These are phyloP conservation scores for Chrysolina oricalcia DNA, from an alignment of 2,888 invertebrate genomes.

Conservation along the genomic window DNA sequence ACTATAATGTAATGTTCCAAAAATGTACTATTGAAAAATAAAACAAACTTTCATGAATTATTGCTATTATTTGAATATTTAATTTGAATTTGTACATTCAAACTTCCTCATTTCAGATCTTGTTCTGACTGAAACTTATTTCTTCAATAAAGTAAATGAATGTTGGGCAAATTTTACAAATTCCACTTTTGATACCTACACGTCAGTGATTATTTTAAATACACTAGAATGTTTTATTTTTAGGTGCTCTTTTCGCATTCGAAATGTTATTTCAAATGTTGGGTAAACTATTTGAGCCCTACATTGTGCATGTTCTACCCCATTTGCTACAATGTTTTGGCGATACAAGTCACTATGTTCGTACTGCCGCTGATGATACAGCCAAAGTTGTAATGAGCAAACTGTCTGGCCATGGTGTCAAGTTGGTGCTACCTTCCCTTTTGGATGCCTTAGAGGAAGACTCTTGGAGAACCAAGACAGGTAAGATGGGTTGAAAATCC, in stretches of 20 bases:
- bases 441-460: conserved; percentile 96
- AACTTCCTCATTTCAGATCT: no score
- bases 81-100: no score
- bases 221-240: conserved; percentile 44
- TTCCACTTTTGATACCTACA: no score
- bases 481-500: conserved; percentile 65
- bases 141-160: no score
- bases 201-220: not conserved
- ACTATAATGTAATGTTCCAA: no score
- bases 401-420: conserved; percentile 97
- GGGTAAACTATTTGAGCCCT: conserved; percentile 98
- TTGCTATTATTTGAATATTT: no score
- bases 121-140: no score
- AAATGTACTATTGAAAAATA: no score
- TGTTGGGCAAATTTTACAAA: no score
- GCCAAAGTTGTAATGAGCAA: conserved; percentile 96
- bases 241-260: conserved; percentile 95
- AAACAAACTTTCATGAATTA: no score
- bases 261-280: conserved; percentile 97
- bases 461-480: conserved; percentile 98
- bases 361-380: conserved; percentile 97
- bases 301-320: conserved; percentile 97
- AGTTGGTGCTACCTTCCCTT: conserved; percentile 94
- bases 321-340: conserved; percentile 96
- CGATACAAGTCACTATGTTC: conserved; percentile 94